Percentiles rank a stretch among this genome's conserved stretches.
Conservation (phyloP, 2,888 invertebrate species). For the Cataglyphis livida region DNA sequence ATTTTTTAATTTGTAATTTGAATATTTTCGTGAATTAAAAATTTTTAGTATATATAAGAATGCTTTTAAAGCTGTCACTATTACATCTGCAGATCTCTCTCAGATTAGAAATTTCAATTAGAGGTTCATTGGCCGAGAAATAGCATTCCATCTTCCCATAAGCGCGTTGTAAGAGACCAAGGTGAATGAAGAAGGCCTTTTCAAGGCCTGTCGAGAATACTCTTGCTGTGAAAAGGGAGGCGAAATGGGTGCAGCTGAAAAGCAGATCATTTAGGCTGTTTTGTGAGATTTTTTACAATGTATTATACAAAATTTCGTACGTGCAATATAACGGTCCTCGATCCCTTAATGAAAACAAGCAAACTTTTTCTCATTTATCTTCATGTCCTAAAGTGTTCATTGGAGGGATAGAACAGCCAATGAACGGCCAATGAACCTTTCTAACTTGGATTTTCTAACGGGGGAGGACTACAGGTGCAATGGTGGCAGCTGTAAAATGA, state of each 20-base stretch:
- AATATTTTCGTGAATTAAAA: constrained; percentile 21
- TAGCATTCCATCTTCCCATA: constrained; percentile 52
- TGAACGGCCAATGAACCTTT: constrained; percentile 68
- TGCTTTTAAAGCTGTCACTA: constrained; percentile 24
- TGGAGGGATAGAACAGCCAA: constrained; percentile 57
- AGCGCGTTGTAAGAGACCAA: constrained; percentile 61
- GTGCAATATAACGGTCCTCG: not conserved
- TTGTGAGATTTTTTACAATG: not conserved
- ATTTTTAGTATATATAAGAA: not conserved
- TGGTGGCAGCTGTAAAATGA: constrained; percentile 32
- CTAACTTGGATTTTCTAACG: constrained; percentile 39
- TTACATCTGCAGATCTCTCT: constrained; percentile 58
- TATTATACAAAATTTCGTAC: not conserved
- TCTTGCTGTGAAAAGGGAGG: constrained; percentile 14
- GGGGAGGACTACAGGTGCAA: constrained; percentile 58
- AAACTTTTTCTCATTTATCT: constrained; percentile 56
- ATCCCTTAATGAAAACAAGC: constrained; percentile 46
- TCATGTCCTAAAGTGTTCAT: constrained; percentile 59
- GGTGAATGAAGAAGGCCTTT: constrained; percentile 60
- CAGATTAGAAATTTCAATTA: constrained; percentile 36
- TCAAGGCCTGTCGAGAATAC: constrained; percentile 35
- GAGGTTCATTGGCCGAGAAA: constrained; percentile 62
- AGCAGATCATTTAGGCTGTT: not conserved
- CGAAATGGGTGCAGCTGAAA: constrained; percentile 48
- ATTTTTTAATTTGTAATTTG: not conserved